Base-by-base conservation (phyloP, 2,113 vertebrate species). In the Pseudorasbora parva region DNA sequence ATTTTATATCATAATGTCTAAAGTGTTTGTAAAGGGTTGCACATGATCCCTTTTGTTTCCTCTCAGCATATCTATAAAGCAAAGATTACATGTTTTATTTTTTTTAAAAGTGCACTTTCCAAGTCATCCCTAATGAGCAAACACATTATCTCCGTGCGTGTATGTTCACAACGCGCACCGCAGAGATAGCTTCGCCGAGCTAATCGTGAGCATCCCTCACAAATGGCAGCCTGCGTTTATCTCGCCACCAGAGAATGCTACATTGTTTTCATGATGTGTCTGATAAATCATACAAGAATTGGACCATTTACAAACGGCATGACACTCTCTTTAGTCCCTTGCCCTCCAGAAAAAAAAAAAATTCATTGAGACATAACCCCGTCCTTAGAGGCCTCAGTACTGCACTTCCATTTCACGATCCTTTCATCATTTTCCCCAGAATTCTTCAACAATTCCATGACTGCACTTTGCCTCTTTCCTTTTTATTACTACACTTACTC, bases 321-420 rank as follows among this genome's bases (percentile, higher is more conserved):
- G 66, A 86, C 76, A 84, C 81, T 83, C 60, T 75, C 47, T 75
- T 19, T 71, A 66, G 60, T 86, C 76, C 80, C 71, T 14, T 83
- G 82, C 66, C 45, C 82, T 79, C 43, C 69, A 84, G 78, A 84
- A 83, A 88, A 82, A 83, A 88, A 82, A 62, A 83, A 84, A 86
- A 87, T 82, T 76, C 64, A 86, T 62, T 79, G 64, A 86, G 51
- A 82, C 47, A 78, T 49, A 78, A 79, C 56, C 47, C 27, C 14
- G 10, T 72, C 57, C 59, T 56, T 47, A 41, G 59, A 79, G 77
- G 43, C 41, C 59, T 2, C 27, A 49, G 47, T 37, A 81, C 19
- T 69, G 30, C 47, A 69, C 62, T 54, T 81, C 45, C 47, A 81
- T 81, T 81, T 23, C 47, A 37, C 27, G 54, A 14, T 41, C 47